Conservation (phyloP, 1,140 invertebrate species). For the Drosophila oshimai region DNA sequence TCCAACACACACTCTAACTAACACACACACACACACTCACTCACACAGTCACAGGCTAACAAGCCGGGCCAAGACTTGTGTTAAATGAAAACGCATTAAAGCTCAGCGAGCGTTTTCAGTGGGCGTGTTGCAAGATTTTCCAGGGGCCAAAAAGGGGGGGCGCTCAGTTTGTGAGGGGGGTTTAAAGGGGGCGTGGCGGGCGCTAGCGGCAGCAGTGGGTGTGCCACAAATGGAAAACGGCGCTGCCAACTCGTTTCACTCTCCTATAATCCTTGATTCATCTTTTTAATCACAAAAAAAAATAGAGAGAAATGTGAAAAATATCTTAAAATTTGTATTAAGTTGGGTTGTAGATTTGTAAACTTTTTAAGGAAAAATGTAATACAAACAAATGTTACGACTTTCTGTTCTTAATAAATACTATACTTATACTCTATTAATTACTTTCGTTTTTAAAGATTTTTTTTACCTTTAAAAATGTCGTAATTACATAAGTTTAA, state of each 20-base stretch:
- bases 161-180: background rate
- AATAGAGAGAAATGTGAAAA: background rate
- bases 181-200: slow-evolving; percentile 2
- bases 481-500: too few relatives aligned
- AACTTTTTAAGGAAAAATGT: too few relatives aligned
- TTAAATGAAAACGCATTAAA: slow-evolving; percentile 81
- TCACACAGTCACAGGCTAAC: slow-evolving; percentile 34
- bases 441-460: too few relatives aligned
- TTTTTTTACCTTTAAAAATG: too few relatives aligned
- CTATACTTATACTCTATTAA: too few relatives aligned
- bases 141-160: background rate
- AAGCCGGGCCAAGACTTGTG: slow-evolving; percentile 58
- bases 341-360: too few relatives aligned
- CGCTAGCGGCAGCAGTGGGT: slow-evolving; percentile 16
- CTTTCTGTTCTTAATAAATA: too few relatives aligned
- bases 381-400: too few relatives aligned
- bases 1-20: slow-evolving; percentile 16
- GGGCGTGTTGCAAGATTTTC: slow-evolving; percentile 53
- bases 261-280: background rate
- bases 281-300: background rate
- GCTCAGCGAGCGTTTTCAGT: slow-evolving; percentile 64
- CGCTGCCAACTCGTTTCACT: slow-evolving; percentile 28
- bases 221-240: slow-evolving; percentile 41
- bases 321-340: background rate
- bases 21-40: background rate